Evolutionary conservation across 2,797 vertebrate genomes (phyloP).

Genomic region (Amniataba percoides): DNA sequence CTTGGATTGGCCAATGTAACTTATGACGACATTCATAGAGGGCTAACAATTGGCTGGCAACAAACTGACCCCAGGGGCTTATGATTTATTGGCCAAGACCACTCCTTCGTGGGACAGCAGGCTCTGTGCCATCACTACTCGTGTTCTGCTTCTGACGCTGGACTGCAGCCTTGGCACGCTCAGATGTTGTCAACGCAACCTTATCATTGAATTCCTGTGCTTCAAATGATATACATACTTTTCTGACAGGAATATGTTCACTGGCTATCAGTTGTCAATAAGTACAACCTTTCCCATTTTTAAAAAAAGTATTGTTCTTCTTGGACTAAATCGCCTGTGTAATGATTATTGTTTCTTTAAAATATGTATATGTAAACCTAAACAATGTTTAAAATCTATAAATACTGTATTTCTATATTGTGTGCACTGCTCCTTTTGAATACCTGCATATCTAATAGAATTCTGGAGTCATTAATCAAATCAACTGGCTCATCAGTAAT

Average conservation of each 20-base stretch:
- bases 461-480: constrained; percentile 3
- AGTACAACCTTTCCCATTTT: neutral
- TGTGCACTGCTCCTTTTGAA: neutral
- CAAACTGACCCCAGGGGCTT: constrained; percentile 44
- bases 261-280: neutral
- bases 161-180: constrained; percentile 30
- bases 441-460: neutral
- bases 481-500: neutral
- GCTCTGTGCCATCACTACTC: constrained; percentile 43
- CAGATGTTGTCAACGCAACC: constrained; percentile 39
- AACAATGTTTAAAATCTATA: neutral
- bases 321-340: neutral
- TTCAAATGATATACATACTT: constrained; percentile 35
- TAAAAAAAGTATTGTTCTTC: neutral
- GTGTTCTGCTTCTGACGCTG: constrained; percentile 40
- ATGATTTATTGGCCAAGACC: constrained; percentile 44
- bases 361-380: neutral
- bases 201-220: constrained; percentile 44
- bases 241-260: constrained; percentile 19
- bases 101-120: constrained; percentile 26
- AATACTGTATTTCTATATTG: constrained; percentile 3
- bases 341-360: neutral
- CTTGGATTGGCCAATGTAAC: constrained; percentile 22
- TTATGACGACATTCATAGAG: constrained; percentile 53
- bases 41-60: constrained; percentile 60